Percentiles rank a stretch among this genome's conserved stretches.
Conservation (phyloP, 2,888 invertebrate species). For the Nebria brevicollis region DNA sequence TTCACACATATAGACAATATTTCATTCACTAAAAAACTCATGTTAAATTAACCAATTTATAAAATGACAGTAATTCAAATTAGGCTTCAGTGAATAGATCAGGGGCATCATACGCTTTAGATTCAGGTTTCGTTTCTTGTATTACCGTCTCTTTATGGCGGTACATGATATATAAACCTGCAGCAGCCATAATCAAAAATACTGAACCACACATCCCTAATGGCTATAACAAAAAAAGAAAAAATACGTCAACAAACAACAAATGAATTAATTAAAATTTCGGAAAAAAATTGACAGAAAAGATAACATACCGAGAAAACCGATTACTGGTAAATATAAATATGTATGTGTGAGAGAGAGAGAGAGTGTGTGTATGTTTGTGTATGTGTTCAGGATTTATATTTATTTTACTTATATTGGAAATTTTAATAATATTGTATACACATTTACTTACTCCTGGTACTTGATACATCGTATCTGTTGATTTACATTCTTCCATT, state of each 20-base stretch:
- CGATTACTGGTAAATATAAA: neutral
- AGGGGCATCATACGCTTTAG: neutral
- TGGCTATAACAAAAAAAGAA: conserved; percentile 22
- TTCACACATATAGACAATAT: too few relatives aligned
- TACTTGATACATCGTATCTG: conserved; percentile 14
- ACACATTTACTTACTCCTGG: conserved; percentile 25
- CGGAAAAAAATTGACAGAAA: too few relatives aligned
- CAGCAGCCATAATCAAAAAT: conserved; percentile 27
- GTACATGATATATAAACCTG: conserved; percentile 36
- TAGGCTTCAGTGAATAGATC: neutral
- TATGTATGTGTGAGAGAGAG: too few relatives aligned
- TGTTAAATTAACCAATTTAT: neutral
- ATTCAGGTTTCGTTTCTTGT: neutral
- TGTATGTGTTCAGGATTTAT: too few relatives aligned
- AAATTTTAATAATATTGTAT: too few relatives aligned
- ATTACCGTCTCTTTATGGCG: conserved; percentile 22
- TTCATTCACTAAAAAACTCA: too few relatives aligned
- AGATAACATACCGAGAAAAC: neutral
- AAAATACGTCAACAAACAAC: neutral
- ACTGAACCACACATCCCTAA: conserved; percentile 34
- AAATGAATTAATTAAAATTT: neutral
- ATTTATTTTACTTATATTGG: too few relatives aligned
- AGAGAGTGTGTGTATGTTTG: too few relatives aligned
- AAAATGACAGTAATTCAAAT: neutral
- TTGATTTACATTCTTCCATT: conserved; percentile 23